Conservation (phyloP, 2,113 vertebrate species). For the Malurus melanocephalus region DNA sequence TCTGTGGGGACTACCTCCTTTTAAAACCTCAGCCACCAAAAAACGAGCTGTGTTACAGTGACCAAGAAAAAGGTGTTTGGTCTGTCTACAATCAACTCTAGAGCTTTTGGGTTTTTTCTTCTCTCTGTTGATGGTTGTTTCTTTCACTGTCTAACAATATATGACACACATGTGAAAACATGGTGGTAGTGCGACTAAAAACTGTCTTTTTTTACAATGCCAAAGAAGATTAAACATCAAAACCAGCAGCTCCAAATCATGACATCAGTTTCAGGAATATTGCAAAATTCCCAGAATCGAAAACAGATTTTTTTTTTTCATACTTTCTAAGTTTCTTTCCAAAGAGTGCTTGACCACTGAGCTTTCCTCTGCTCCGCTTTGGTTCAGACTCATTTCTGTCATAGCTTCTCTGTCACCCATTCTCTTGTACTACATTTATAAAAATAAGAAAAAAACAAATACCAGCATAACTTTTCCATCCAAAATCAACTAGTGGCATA, state of each 20-base stretch:
- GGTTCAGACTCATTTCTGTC: neutral
- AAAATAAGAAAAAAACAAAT: neutral
- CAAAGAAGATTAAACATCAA: neutral
- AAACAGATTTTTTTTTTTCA: neutral
- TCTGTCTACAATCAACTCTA: neutral
- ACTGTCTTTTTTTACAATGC: neutral
- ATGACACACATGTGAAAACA: neutral
- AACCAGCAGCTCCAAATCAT: neutral
- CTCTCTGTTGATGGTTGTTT: neutral
- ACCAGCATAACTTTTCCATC: neutral
- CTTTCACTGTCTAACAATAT: neutral
- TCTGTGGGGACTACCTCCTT: neutral
- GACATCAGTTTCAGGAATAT: neutral
- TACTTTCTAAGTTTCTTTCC: neutral
- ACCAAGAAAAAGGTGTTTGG: neutral
- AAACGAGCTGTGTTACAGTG: neutral
- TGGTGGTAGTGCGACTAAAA: neutral
- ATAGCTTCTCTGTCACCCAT: neutral
- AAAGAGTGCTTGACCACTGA: neutral
- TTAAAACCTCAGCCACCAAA: neutral
- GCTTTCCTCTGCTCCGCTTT: neutral
- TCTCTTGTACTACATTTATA: neutral
- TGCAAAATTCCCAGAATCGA: neutral
- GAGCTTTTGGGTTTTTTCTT: neutral
- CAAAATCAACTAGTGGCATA: neutral